phyloP scores from a whole-genome alignment of 2,888 invertebrate genomes.

The Hemistola chrysoprasaria region DNA sequence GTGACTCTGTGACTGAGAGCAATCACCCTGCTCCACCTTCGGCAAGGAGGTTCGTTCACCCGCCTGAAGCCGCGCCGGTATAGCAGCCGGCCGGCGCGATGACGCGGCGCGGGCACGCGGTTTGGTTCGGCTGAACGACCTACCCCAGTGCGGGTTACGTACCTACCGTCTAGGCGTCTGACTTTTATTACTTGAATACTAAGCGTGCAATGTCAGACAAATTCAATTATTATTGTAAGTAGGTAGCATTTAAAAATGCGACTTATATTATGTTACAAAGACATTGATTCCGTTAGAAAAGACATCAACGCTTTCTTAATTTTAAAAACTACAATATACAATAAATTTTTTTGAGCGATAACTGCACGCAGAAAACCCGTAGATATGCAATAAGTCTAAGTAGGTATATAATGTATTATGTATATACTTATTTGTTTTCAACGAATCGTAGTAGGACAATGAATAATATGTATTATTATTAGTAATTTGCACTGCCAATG shows the following conservation, averaged over 20 bases:
- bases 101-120: conserved; percentile 13
- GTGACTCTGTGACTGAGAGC: conserved; percentile 54
- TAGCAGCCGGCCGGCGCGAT: conserved; percentile 22
- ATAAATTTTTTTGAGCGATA: no score
- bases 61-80: conserved; percentile 24
- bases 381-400: no score
- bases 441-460: conserved; percentile 18
- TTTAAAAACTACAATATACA: no score
- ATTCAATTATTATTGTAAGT: neutral
- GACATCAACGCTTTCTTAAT: conserved; percentile 17
- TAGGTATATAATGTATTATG: no score
- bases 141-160: conserved; percentile 36
- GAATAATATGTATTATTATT: conserved; percentile 23
- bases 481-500: conserved; percentile 32
- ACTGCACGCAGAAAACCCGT: no score
- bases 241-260: no score
- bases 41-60: conserved; percentile 60
- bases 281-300: no score
- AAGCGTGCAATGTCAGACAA: conserved; percentile 1
- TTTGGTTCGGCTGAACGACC: conserved; percentile 34
- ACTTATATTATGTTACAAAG: no score
- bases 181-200: conserved; percentile 4
- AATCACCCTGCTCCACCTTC: conserved; percentile 64
- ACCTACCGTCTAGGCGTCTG: conserved; percentile 27
- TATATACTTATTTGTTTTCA: conserved; percentile 24